Evolutionary conservation across 64 coral and sea anemone species (phyloP).

Genomic region (Montipora efflorescens): DNA sequence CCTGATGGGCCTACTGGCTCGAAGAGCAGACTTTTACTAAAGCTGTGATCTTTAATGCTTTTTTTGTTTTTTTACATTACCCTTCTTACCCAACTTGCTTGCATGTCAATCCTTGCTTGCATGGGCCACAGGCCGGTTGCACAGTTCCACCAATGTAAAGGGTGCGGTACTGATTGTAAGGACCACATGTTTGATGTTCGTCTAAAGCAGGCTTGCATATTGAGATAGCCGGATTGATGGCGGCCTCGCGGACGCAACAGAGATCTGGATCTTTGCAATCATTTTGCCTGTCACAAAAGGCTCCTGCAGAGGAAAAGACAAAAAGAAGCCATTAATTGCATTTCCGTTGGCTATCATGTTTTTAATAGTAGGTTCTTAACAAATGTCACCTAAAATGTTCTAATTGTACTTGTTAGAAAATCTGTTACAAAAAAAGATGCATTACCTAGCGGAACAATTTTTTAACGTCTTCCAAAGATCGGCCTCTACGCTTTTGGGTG

Average conservation of each 20-base stretch:
- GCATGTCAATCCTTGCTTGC: constrained; percentile 95
- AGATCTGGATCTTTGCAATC: constrained; percentile 95
- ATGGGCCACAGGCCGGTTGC: constrained; percentile 94
- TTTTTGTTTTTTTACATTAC: not conserved
- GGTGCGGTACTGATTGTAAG: constrained; percentile 98
- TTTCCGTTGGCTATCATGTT: not conserved
- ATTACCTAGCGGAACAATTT: no score
- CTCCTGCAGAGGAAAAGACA: constrained; percentile 42
- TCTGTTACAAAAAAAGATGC: no score
- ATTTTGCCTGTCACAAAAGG: constrained; percentile 97
- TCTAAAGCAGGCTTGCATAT: constrained; percentile 97
- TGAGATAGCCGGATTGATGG: constrained; percentile 96
- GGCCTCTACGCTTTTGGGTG: no score
- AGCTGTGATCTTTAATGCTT: no score
- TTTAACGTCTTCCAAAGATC: no score
- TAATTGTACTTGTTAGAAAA: no score
- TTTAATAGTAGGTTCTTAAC: no score
- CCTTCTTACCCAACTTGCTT: constrained; percentile 98
- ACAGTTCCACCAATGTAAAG: constrained; percentile 97
- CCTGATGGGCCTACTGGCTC: no score
- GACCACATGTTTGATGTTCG: constrained; percentile 98
- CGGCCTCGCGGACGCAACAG: constrained; percentile 95
- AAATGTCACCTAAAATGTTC: no score
- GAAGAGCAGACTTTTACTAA: no score
- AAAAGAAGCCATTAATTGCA: not conserved